Conservation (phyloP, 2,113 vertebrate species). For the Prunella fulvescens region DNA sequence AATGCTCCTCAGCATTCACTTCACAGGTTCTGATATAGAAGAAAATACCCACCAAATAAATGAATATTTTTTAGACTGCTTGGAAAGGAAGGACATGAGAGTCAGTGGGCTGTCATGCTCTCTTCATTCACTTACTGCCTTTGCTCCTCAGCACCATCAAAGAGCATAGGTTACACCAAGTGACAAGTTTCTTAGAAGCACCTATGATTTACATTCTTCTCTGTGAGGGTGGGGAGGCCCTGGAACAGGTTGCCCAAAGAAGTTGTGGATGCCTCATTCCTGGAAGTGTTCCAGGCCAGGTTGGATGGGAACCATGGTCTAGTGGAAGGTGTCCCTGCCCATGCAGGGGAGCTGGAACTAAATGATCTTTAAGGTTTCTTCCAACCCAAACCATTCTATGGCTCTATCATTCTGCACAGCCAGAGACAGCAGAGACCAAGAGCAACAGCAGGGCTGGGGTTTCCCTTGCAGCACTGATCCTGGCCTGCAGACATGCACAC, state of each 20-base stretch:
- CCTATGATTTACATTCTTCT: rapidly evolving
- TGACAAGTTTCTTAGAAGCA: background rate
- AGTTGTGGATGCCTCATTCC: background rate
- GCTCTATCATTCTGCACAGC: background rate
- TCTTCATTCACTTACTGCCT: background rate
- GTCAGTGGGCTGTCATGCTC: background rate
- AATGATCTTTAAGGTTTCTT: background rate
- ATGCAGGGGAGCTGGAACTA: background rate
- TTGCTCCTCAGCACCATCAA: background rate
- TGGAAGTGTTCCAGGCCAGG: background rate
- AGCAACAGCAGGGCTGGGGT: background rate
- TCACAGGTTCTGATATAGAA: background rate
- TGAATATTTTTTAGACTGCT: background rate
- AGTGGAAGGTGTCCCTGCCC: background rate
- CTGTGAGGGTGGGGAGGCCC: background rate
- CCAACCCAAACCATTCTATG: background rate
- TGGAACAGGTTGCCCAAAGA: background rate
- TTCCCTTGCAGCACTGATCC: background rate
- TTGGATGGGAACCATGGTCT: background rate
- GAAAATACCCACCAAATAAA: background rate
- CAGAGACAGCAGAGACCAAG: background rate
- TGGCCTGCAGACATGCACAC: background rate
- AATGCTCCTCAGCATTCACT: background rate
- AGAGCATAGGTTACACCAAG: background rate
- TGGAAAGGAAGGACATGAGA: background rate